Base-by-base conservation (phyloP, 2,888 invertebrate genomes). In the Lasioglossum malachurum region DNA sequence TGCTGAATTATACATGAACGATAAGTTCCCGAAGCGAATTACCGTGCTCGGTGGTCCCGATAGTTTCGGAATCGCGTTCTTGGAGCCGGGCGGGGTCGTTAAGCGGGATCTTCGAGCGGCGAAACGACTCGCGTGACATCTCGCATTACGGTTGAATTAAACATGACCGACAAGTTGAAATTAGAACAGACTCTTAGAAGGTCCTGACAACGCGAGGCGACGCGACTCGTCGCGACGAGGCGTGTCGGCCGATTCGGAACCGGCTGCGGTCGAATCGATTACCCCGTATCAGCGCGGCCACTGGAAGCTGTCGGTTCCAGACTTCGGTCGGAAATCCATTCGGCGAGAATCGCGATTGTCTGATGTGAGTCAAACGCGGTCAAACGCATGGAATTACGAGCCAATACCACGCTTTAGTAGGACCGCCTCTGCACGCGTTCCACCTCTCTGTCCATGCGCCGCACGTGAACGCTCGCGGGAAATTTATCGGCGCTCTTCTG, bases 301-400 rank as follows among this genome's bases (percentile, higher is more conserved):
- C 82, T 87, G 84, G 86, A 81, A 84, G 71, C 90, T 91, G 91
- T 91, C 91, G 87, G 88, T 90, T 91, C 82, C 90, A 91, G 88
- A 84, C 72, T 80, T 60, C 16, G 41, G n/a, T 38, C 78, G 88
- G 82, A 88, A 84, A 87, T 87, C 88, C 84, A 90, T 88, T 89
- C 85, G 74, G 72, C 82, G 86, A 76, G 83, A 89, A 88, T 82
- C 88, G 82, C 82, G 82, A 85, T 83, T 82, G 82, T 89, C 83
- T 80, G 80, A 79, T 75, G 83, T 74, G 90, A 83, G 80, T 79
- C 72, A 71, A 85, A 87, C 86, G 86, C 85, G 84, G 75, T 89
- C 84, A 86, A 81, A 89, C 78, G 83, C 77, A 82, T 75, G 76
- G 86, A 82, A 90, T 83, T 85, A 88, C 86, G 82, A 84, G 75